phyloP scores from a whole-genome alignment of 2,113 vertebrate species.

The Carlito syrichta region DNA sequence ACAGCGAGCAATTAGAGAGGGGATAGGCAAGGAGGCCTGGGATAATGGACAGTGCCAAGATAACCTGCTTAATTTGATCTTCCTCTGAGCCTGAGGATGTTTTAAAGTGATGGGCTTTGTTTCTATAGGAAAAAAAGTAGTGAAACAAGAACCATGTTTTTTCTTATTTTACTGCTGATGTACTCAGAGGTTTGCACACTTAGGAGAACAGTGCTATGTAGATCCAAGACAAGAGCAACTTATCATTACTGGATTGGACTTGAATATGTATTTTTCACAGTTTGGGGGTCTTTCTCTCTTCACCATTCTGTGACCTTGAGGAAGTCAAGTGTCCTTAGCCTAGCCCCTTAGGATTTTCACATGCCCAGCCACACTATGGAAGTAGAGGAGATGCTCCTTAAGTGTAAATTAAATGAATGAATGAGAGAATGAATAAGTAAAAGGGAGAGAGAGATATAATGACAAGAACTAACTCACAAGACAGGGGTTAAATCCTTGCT shows the following conservation, averaged over 20 bases:
- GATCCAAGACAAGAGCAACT: not conserved
- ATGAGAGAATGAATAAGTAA: not conserved
- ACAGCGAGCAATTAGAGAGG: not conserved
- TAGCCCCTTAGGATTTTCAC: not conserved
- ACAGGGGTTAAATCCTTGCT: not conserved
- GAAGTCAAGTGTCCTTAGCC: not conserved
- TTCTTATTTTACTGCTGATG: not conserved
- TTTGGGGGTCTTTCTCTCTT: not conserved
- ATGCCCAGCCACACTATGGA: not conserved
- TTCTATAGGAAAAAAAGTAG: not conserved
- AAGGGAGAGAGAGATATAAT: not conserved
- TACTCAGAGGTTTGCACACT: not conserved
- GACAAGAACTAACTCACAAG: too few relatives aligned
- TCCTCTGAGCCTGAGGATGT: not conserved
- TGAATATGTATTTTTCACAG: not conserved
- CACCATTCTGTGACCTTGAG: not conserved
- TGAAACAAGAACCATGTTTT: not conserved
- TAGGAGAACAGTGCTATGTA: not conserved
- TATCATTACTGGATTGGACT: not conserved
- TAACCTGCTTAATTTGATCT: constrained; percentile 40
- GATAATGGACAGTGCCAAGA: constrained; percentile 1
- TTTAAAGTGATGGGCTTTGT: not conserved
- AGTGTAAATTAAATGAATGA: not conserved
- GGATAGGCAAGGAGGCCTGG: not conserved
- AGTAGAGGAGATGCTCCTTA: not conserved